Evolutionary conservation across 2,113 vertebrate species (phyloP), one percentile per base, ranked within the genome.

Genomic region (Condylura cristata): DNA sequence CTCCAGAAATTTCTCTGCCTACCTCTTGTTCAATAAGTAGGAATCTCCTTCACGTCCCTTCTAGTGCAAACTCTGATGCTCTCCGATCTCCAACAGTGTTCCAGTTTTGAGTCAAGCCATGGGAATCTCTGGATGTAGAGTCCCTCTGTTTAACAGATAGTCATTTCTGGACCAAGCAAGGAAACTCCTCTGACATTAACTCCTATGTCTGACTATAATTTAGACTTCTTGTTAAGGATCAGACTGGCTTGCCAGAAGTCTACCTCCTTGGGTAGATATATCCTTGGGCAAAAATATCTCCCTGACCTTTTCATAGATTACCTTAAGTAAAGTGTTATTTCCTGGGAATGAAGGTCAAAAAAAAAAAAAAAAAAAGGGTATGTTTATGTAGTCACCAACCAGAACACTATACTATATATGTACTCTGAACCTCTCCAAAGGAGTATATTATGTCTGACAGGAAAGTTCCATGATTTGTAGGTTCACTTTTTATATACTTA

Each of bases 401-500:
- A 68, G 41, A 92, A 44, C 2, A 61, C 2, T 56, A 14, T 65
- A 46, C 26, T 48, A 1, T 68, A 58, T 44, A 12, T 51, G 5
- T 66, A 48, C 18, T 71, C 74, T 80, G 39, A 80, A 86, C 28
- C 26, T 82, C 41, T 84, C 60, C 51, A 63, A 60, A 76, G 8
- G 44, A 58, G 18, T n/a, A 7, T 44, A 65, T 58, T 68, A 32
- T 58, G 56, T 72, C 3, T 63, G 17, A 24, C 11, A 75, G 53
- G 74, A 87, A 82, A 2, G 82, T 82, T 63, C 53, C 24, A 65
- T 44, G 20, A 24, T 30, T 91, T 70, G 2, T 53, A 82, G 71
- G 8, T 28, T 86, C 58, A 71, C 18, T 90, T 87, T 92, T 84
- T 66, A 92, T 86, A 94, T 32, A 3, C 66, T 90, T 92, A 46